Evolutionary conservation across 1,140 invertebrate genomes (phyloP).

Genomic region (Rhopalosiphum maidis): DNA sequence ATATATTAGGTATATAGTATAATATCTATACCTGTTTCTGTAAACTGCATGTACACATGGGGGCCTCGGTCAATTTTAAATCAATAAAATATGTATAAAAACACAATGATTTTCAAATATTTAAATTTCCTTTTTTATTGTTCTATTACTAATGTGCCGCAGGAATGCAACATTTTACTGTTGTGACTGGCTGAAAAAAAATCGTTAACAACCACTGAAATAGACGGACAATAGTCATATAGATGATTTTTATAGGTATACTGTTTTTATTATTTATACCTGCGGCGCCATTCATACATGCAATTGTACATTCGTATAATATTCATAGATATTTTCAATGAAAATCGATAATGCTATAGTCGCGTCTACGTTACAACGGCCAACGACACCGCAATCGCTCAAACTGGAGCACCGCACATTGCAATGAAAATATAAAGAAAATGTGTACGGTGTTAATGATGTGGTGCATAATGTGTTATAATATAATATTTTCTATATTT

Average conservation of each 20-base stretch:
- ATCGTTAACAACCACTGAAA: too few species aligned
- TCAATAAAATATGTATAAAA: too few species aligned
- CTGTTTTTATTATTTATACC: not conserved
- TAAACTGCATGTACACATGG: too few species aligned
- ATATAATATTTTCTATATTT: not conserved
- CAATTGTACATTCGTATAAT: not conserved
- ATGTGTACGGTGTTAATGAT: too few species aligned
- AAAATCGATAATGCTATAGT: not conserved
- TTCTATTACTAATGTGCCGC: too few species aligned
- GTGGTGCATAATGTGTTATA: too few species aligned
- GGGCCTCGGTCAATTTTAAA: too few species aligned
- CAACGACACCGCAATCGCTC: not conserved
- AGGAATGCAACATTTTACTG: too few species aligned
- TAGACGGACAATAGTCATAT: not conserved
- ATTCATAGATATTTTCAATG: not conserved
- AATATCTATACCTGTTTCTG: not conserved
- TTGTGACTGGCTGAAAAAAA: too few species aligned
- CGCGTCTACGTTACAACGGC: not conserved
- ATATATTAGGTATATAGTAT: not conserved
- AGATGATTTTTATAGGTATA: not conserved
- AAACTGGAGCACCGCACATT: not conserved
- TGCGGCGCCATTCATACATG: not conserved
- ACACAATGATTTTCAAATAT: too few species aligned
- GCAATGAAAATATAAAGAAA: not conserved
- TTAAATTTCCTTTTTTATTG: too few species aligned